A percentile compares a stretch with the other conserved stretches of the same genome.
These are phyloP conservation scores for Ancistrus triradiatus DNA, from an alignment of 2,113 vertebrate species.

Conservation along the genomic window DNA sequence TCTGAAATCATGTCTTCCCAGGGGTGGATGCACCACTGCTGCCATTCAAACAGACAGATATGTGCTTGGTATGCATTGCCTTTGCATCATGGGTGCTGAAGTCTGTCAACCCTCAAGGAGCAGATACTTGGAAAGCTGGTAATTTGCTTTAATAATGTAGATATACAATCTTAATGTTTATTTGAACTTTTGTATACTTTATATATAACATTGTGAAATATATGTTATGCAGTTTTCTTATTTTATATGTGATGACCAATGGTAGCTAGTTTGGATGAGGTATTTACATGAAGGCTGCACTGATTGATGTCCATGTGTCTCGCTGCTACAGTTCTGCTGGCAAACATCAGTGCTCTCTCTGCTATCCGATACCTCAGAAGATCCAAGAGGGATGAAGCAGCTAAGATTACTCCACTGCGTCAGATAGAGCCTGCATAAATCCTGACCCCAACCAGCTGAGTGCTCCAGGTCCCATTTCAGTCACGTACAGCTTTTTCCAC, in stretches of 20 bases:
- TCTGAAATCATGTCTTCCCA: constrained; percentile 37
- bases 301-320: constrained; percentile 13
- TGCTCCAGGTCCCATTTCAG: constrained; percentile 31
- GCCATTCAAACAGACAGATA: constrained; percentile 72
- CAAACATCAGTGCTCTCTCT: constrained; percentile 85
- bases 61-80: constrained; percentile 91
- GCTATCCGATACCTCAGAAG: constrained; percentile 87
- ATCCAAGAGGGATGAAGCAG: constrained; percentile 53
- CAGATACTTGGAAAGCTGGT: constrained; percentile 94
- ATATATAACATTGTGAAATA: neutral
- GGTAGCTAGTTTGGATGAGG: neutral
- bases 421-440: constrained; percentile 24
- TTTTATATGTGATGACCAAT: neutral
- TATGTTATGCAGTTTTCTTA: neutral
- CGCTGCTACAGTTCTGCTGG: constrained; percentile 79
- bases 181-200: neutral
- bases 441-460: neutral
- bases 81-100: constrained; percentile 93
- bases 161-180: neutral
- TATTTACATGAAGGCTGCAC: neutral
- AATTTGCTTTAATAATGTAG: constrained; percentile 11
- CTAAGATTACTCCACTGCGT: constrained; percentile 37
- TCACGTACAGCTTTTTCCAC: constrained; percentile 26
- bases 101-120: constrained; percentile 79
- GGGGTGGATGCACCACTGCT: constrained; percentile 60